Conservation (phyloP, 2,888 invertebrate genomes). For the Leucophora obtusa region DNA sequence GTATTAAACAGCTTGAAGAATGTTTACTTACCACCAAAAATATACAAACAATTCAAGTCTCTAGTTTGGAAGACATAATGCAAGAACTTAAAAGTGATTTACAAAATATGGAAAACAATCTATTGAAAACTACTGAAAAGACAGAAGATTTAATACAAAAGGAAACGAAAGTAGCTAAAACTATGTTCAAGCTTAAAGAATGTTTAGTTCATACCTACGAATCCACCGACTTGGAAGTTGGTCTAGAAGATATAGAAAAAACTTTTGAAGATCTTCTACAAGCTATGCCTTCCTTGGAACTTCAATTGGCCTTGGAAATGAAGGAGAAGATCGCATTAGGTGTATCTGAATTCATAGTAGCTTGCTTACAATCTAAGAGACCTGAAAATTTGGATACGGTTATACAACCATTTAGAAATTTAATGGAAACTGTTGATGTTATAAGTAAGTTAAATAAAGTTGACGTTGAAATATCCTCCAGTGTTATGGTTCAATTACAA, state of each 20-base stretch:
- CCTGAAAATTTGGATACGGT: constrained; percentile 61
- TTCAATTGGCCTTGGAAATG: constrained; percentile 79
- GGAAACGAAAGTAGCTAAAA: constrained; percentile 70
- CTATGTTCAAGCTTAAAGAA: constrained; percentile 75
- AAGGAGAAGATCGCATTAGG: constrained; percentile 73
- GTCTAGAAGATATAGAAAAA: constrained; percentile 75
- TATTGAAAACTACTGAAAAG: constrained; percentile 61
- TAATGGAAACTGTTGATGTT: constrained; percentile 68
- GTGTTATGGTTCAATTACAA: constrained; percentile 72
- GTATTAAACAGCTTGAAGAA: constrained; percentile 74
- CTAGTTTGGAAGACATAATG: constrained; percentile 71
- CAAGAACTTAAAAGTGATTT: constrained; percentile 71
- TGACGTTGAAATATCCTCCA: constrained; percentile 74
- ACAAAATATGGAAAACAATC: constrained; percentile 68
- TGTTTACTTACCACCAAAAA: constrained; percentile 70
- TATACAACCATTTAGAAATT: constrained; percentile 67
- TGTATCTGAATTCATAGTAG: constrained; percentile 67
- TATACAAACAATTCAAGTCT: constrained; percentile 66
- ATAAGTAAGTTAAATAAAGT: constrained; percentile 69
- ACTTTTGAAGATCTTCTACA: constrained; percentile 76
- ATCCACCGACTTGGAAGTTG: constrained; percentile 70
- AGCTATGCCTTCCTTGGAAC: constrained; percentile 76
- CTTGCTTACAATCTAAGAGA: constrained; percentile 42
- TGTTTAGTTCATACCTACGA: constrained; percentile 77
- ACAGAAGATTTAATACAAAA: constrained; percentile 60